Percentiles rank a stretch among this genome's conserved stretches.
Evolutionary conservation across 2,797 vertebrate genomes (phyloP).

Genomic region (Prunella strophiata): DNA sequence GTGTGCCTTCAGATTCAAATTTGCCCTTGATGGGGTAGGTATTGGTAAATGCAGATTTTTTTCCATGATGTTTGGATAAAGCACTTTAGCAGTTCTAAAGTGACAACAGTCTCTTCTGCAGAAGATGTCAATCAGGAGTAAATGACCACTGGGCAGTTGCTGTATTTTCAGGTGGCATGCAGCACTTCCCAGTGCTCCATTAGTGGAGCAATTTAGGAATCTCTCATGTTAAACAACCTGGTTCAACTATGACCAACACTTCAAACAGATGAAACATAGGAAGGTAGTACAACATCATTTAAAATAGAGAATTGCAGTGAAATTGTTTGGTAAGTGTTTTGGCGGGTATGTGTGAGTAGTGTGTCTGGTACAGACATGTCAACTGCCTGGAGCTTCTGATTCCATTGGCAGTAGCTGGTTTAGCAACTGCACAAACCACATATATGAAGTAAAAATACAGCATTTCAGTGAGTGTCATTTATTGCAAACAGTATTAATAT

Average conservation of each 20-base stretch:
- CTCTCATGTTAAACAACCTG: fast-evolving
- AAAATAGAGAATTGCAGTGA: background rate
- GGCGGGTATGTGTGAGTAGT: background rate
- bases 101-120: background rate
- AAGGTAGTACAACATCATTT: background rate
- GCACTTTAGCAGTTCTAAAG: background rate
- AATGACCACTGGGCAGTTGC: background rate
- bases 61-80: background rate
- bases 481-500: background rate
- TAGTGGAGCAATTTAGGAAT: background rate
- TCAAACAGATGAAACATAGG: background rate
- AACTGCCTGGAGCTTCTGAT: background rate
- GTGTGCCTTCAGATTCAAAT: background rate
- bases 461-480: background rate
- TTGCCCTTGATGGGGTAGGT: background rate
- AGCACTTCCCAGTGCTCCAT: background rate
- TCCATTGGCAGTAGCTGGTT: background rate
- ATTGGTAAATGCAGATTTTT: background rate
- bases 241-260: background rate
- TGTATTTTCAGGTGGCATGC: fast-evolving
- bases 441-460: background rate
- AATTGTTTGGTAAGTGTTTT: background rate
- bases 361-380: background rate
- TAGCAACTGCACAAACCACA: background rate
- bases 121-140: background rate